Percentiles rank a stretch among this genome's conserved stretches.
Conservation (phyloP, 2,888 invertebrate genomes). For the Ceratothoa steindachneri region DNA sequence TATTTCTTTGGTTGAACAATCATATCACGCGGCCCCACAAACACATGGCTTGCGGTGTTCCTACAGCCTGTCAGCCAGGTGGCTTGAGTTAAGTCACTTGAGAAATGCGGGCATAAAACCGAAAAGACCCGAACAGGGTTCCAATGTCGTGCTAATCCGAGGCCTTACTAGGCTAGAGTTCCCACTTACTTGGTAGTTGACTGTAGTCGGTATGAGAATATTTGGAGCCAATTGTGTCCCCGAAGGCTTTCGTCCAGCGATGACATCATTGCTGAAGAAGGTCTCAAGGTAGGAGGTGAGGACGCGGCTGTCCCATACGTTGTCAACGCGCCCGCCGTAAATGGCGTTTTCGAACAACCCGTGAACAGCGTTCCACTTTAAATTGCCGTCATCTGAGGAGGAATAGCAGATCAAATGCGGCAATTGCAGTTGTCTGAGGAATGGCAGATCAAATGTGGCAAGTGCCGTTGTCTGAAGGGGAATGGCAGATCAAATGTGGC, state of each 20-base stretch:
- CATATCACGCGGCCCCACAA: too few relatives aligned
- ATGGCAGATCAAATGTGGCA: background rate
- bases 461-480: background rate
- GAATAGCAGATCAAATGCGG: background rate
- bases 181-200: constrained; percentile 49
- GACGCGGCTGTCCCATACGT: constrained; percentile 66
- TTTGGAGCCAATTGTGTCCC: constrained; percentile 60
- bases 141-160: too few relatives aligned
- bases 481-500: too few relatives aligned
- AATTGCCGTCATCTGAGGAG: constrained; percentile 25
- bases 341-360: constrained; percentile 74
- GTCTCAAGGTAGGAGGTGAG: constrained; percentile 65
- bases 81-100: too few relatives aligned
- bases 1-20: too few relatives aligned
- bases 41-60: too few relatives aligned
- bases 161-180: too few relatives aligned
- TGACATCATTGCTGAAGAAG: constrained; percentile 59
- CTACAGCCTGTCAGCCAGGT: too few relatives aligned
- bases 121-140: too few relatives aligned
- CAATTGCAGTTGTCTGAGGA: background rate
- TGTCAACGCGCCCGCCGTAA: constrained; percentile 81
- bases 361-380: constrained; percentile 68
- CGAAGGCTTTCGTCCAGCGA: constrained; percentile 58
- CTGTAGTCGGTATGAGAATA: constrained; percentile 58
- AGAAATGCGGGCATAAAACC: too few relatives aligned